Percentiles rank a stretch among this genome's conserved stretches.
Evolutionary conservation across 2,888 invertebrate species (phyloP).

Genomic region (Tortricodes alternella): DNA sequence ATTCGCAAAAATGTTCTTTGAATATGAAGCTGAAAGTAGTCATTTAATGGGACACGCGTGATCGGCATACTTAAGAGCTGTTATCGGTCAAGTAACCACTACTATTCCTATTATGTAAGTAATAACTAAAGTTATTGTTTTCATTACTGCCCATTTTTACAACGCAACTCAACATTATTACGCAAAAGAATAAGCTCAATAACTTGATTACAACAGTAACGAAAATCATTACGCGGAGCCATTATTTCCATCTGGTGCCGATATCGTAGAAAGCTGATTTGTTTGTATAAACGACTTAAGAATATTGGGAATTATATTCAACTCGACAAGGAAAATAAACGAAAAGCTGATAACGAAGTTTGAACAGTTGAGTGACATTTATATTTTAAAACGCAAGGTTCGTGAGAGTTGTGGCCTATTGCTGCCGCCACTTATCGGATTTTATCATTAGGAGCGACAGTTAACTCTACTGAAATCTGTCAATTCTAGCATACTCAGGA

Average conservation of each 20-base stretch:
- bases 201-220: conserved; percentile 23
- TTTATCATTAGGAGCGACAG: conserved; percentile 42
- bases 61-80: neutral
- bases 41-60: too few relatives aligned
- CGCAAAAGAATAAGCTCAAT: conserved; percentile 10
- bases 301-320: conserved; percentile 31
- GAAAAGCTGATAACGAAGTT: conserved; percentile 33
- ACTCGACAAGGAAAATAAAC: conserved; percentile 29
- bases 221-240: conserved; percentile 14
- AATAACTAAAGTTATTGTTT: neutral
- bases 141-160: neutral
- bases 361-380: conserved; percentile 37
- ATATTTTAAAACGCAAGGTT: conserved; percentile 38
- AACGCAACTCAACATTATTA: neutral
- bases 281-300: conserved; percentile 26
- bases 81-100: neutral
- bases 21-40: neutral
- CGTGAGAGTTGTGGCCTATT: conserved; percentile 30
- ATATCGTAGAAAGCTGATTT: conserved; percentile 23
- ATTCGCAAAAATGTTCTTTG: conserved; percentile 23
- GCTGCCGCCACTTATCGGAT: conserved; percentile 40
- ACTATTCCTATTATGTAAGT: neutral
- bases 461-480: conserved; percentile 52
- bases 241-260: conserved; percentile 29
- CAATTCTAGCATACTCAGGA: conserved; percentile 35